phyloP scores from a whole-genome alignment of 2,113 vertebrate species.

The Oreotragus oreotragus region DNA sequence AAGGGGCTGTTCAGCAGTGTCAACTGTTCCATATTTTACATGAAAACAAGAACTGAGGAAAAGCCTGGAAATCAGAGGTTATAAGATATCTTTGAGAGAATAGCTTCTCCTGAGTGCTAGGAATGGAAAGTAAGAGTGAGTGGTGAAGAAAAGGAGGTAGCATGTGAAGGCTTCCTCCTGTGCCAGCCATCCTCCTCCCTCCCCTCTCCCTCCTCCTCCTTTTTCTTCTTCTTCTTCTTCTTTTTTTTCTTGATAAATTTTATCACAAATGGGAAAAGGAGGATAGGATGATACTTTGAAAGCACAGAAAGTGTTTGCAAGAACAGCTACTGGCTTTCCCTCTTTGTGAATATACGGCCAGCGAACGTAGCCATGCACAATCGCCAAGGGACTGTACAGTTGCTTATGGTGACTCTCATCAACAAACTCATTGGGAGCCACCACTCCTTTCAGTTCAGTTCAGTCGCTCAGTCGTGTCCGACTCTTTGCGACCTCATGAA shows the following conservation, averaged over 20 bases:
- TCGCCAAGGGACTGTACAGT: accelerated
- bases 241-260: neutral
- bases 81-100: neutral
- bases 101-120: neutral
- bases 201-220: neutral
- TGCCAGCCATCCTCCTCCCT: accelerated
- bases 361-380: neutral
- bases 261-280: neutral
- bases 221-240: too few species aligned
- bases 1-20: neutral
- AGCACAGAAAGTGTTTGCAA: neutral
- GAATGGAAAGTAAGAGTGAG: neutral
- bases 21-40: neutral
- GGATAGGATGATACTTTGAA: neutral
- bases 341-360: neutral
- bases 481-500: too few species aligned
- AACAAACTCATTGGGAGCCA: neutral
- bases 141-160: neutral
- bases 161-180: too few species aligned
- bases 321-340: neutral
- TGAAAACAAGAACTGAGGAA: neutral
- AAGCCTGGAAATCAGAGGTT: neutral
- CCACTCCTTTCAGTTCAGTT: too few species aligned
- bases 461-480: too few species aligned
- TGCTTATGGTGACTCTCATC: neutral